Evolutionary conservation across 2,888 invertebrate genomes (phyloP).

Genomic region (Atethmia centrago): DNA sequence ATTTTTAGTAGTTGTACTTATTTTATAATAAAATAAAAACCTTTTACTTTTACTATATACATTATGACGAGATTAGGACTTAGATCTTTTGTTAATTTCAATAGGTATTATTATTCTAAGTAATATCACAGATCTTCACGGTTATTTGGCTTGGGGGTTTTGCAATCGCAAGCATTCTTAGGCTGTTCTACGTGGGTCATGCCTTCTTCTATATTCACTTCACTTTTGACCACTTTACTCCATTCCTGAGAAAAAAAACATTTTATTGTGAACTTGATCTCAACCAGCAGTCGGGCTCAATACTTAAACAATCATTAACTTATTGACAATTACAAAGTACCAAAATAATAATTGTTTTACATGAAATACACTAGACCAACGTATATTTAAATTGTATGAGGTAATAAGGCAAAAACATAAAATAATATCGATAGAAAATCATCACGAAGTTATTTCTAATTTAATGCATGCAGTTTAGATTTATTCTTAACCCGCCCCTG

Average conservation of each 20-base stretch:
- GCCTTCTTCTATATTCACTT: slow-evolving; percentile 73
- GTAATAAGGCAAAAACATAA: no score
- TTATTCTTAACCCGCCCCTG: no score
- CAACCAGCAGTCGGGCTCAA: not conserved
- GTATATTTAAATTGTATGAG: not conserved
- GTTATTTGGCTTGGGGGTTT: slow-evolving; percentile 51
- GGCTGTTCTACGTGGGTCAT: slow-evolving; percentile 85
- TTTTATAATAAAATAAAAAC: not conserved
- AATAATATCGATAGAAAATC: no score
- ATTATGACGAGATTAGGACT: slow-evolving; percentile 39
- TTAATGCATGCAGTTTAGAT: no score
- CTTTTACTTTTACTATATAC: slow-evolving; percentile 7
- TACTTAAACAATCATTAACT: not conserved
- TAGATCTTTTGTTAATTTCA: slow-evolving; percentile 24
- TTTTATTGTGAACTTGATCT: not conserved
- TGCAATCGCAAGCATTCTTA: slow-evolving; percentile 77
- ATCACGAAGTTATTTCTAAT: no score
- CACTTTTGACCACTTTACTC: slow-evolving; percentile 92
- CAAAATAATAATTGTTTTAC: no score
- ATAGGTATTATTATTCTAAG: slow-evolving; percentile 13
- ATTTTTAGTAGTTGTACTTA: not conserved
- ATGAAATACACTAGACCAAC: not conserved
- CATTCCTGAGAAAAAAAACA: slow-evolving; percentile 91
- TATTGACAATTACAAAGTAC: no score
- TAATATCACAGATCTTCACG: slow-evolving; percentile 80